phyloP scores from a whole-genome alignment of 1,140 invertebrate genomes.

The Uloborus diversus region DNA sequence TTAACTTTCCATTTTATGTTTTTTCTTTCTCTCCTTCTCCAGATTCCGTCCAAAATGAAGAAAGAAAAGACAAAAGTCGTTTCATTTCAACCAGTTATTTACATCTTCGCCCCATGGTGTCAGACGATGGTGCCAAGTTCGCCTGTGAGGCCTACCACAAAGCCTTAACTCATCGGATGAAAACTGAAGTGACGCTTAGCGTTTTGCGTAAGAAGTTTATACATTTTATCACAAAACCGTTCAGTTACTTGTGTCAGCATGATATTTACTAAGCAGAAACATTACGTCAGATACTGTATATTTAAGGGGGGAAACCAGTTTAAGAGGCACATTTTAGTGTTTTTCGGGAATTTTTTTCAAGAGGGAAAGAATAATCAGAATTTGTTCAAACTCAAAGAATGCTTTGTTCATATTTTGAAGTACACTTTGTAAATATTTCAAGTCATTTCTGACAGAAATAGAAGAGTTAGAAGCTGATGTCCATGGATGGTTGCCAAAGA shows the following conservation, averaged over 20 bases:
- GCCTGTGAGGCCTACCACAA: conserved; percentile 89
- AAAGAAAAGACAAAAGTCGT: conserved; percentile 25
- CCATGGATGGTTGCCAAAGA: no score
- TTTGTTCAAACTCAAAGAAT: no score
- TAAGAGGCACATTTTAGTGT: no score
- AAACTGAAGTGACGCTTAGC: conserved; percentile 42
- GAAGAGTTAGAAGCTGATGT: no score
- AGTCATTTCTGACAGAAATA: no score
- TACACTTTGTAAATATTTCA: no score
- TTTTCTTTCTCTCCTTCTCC: conserved; percentile 16
- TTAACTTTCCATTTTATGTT: no score
- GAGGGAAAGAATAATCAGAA: no score
- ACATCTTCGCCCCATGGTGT: conserved; percentile 78
- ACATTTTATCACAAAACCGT: neutral
- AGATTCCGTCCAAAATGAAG: conserved; percentile 50
- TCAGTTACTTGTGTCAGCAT: neutral
- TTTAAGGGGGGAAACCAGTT: neutral
- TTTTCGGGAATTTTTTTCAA: no score
- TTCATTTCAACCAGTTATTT: conserved; percentile 41
- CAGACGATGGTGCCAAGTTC: conserved; percentile 89
- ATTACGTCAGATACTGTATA: neutral
- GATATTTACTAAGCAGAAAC: neutral
- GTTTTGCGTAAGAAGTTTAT: conserved; percentile 35
- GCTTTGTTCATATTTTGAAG: no score
- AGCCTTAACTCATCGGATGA: conserved; percentile 70